These are phyloP conservation scores for Priocnemis perturbator DNA, from an alignment of 2,888 invertebrate genomes.

Conservation along the genomic window DNA sequence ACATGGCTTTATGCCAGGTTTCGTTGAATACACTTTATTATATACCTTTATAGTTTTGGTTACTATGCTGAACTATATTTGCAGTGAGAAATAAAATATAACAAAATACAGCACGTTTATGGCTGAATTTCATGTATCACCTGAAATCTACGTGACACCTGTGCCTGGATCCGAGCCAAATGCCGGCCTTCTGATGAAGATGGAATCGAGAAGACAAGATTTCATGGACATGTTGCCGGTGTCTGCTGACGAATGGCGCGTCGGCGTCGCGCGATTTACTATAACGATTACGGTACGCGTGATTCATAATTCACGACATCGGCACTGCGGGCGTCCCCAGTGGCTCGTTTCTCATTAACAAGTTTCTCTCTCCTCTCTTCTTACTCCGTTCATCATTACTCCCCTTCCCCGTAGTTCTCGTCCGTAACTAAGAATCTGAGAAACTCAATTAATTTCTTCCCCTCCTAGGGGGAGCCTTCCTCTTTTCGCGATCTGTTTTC, in stretches of 20 bases:
- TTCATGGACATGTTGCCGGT: neutral
- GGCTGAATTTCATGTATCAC: no score
- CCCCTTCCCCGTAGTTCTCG: no score
- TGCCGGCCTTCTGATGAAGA: neutral
- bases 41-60: no score
- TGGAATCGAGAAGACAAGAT: neutral
- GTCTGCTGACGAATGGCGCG: conserved; percentile 22
- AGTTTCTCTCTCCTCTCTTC: conserved; percentile 2
- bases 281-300: conserved; percentile 22
- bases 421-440: no score
- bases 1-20: no score
- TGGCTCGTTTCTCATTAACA: conserved; percentile 24
- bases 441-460: conserved; percentile 20
- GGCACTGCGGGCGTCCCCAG: conserved; percentile 10
- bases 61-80: no score
- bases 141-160: no score
- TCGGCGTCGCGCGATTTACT: conserved; percentile 18
- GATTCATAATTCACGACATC: conserved; percentile 37
- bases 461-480: neutral
- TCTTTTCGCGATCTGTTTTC: conserved; percentile 11
- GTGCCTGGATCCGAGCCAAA: no score
- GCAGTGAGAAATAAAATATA: no score
- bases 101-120: no score
- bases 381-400: neutral
- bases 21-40: no score